phyloP scores from a whole-genome alignment of 2,797 vertebrate species.

The Pteronotus mesoamericanus region DNA sequence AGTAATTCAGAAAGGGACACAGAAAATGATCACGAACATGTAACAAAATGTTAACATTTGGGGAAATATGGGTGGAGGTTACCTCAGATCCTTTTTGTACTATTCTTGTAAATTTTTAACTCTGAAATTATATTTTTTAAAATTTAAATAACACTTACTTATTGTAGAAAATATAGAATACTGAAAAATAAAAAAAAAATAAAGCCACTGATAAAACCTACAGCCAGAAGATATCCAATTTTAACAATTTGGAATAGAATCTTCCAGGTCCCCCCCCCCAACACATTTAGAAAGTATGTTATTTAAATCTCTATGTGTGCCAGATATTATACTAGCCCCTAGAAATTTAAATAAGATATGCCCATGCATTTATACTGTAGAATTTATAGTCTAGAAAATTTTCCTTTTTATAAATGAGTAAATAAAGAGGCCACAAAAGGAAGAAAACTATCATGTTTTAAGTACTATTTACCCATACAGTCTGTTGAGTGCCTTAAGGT shows the following conservation, averaged over 20 bases:
- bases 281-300: neutral
- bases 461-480: neutral
- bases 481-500: neutral
- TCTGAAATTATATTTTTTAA: neutral
- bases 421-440: neutral
- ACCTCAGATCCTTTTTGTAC: neutral
- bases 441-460: neutral
- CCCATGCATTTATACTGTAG: neutral
- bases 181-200: slow-evolving; percentile 10
- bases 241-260: neutral
- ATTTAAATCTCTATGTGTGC: neutral
- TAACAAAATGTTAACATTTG: neutral
- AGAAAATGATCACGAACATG: neutral
- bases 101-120: neutral
- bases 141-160: neutral
- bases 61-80: neutral
- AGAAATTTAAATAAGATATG: neutral
- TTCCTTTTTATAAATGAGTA: neutral
- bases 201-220: neutral
- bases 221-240: neutral
- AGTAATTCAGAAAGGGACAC: neutral
- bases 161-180: slow-evolving; percentile 9
- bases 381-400: neutral
- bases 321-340: neutral
- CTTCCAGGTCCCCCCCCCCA: neutral